phyloP scores from a whole-genome alignment of 2,888 invertebrate species.

The Tinea trinotella region DNA sequence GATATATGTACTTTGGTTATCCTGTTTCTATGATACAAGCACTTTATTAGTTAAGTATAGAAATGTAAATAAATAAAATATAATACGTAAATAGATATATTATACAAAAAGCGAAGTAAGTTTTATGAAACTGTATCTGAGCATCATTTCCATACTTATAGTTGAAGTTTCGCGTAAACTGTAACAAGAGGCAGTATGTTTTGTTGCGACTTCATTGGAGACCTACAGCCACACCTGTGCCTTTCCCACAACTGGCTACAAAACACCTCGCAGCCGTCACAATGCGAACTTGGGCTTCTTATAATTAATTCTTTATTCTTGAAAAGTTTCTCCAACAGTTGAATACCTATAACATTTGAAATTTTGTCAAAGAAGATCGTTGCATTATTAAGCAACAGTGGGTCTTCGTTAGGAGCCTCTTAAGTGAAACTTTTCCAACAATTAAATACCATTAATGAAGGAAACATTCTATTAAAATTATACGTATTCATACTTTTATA shows the following conservation, averaged over 20 bases:
- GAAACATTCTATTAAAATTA: not conserved
- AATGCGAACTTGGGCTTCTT: conserved; percentile 55
- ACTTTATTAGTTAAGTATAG: not conserved
- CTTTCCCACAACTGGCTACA: conserved; percentile 67
- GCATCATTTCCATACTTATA: conserved; percentile 14
- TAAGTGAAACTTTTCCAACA: conserved; percentile 12
- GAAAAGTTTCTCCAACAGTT: conserved; percentile 50
- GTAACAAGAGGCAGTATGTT: conserved; percentile 3
- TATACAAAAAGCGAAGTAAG: not conserved
- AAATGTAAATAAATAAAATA: not conserved
- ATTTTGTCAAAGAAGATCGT: conserved; percentile 49
- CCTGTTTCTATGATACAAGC: not conserved
- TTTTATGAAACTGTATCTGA: conserved; percentile 2
- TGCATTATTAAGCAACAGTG: conserved; percentile 12
- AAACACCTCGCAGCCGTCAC: conserved; percentile 25
- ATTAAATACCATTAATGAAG: not conserved
- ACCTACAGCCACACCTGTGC: conserved; percentile 50
- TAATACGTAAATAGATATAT: not conserved
- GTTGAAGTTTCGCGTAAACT: conserved; percentile 7
- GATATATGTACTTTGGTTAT: no score
- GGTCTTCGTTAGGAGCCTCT: conserved; percentile 7
- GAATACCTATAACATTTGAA: conserved; percentile 47
- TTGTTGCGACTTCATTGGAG: conserved; percentile 9
- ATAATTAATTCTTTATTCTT: conserved; percentile 72
- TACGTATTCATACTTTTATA: not conserved